A percentile compares a stretch with the other conserved stretches of the same genome.
Evolutionary conservation across 2,113 vertebrate species (phyloP).

Genomic region (Litocranius walleri): DNA sequence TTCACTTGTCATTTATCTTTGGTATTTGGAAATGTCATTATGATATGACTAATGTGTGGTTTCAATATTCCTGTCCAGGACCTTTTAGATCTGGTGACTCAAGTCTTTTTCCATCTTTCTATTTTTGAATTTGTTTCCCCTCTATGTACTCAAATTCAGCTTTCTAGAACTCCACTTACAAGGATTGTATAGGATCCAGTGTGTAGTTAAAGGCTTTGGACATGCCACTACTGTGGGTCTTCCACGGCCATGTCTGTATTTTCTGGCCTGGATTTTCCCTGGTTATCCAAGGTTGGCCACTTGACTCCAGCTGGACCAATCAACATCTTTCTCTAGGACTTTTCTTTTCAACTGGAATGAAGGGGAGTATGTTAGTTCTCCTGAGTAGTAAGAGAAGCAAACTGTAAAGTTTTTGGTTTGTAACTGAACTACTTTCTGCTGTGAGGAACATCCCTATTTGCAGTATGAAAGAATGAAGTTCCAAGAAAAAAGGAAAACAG

Average conservation of each 20-base stretch:
- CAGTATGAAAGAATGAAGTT: not conserved
- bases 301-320: not conserved
- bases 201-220: not conserved
- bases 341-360: not conserved
- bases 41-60: not conserved
- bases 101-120: not conserved
- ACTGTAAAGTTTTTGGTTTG: not conserved
- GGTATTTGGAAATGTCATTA: slow-evolving; percentile 31
- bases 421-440: not conserved
- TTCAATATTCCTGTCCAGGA: not conserved
- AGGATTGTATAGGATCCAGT: not conserved
- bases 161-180: not conserved
- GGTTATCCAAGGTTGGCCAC: not conserved
- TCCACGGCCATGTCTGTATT: not conserved
- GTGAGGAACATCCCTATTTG: not conserved
- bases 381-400: not conserved
- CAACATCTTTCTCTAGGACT: not conserved
- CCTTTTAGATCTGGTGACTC: not conserved
- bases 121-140: not conserved
- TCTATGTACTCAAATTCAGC: not conserved
- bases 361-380: not conserved
- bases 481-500: not conserved
- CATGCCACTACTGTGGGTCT: rapidly evolving
- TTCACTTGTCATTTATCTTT: slow-evolving; percentile 10
- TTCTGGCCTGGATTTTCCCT: not conserved